A percentile compares a stretch with the other conserved stretches of the same genome.
Conservation (phyloP, 2,888 invertebrate genomes). For the Cataglyphis cursor region DNA sequence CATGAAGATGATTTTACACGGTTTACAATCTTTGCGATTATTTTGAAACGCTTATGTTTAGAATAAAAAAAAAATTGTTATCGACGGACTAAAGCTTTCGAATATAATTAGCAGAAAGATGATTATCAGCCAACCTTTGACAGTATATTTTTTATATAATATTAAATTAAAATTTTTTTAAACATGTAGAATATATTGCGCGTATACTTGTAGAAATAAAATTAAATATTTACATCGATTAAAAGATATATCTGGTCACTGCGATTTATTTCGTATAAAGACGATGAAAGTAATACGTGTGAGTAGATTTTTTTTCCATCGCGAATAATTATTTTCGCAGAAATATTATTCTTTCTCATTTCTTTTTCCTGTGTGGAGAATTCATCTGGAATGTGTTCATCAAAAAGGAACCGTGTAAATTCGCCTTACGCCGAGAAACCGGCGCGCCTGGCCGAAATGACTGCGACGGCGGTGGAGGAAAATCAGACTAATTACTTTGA, state of each 20-base stretch:
- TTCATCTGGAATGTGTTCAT: slow-evolving; percentile 29
- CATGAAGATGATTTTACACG: slow-evolving; percentile 29
- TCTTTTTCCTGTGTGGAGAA: background rate
- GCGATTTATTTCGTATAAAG: background rate
- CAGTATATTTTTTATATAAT: background rate
- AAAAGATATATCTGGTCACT: background rate
- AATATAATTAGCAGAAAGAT: background rate
- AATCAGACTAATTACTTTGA: slow-evolving; percentile 80
- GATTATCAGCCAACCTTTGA: background rate
- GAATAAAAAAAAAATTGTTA: slow-evolving; percentile 20
- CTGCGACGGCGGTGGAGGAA: slow-evolving; percentile 67
- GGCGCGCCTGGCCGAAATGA: slow-evolving; percentile 35
- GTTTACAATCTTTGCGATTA: slow-evolving; percentile 8
- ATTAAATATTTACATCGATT: slow-evolving; percentile 17
- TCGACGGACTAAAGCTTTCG: background rate
- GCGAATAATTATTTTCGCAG: slow-evolving; percentile 4
- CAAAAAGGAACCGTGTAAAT: slow-evolving; percentile 37
- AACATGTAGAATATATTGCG: background rate
- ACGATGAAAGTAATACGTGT: background rate
- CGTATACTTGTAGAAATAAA: background rate
- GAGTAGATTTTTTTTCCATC: background rate
- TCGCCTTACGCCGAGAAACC: slow-evolving; percentile 21
- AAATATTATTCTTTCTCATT: slow-evolving; percentile 13
- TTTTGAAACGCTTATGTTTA: background rate
- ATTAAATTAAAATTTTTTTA: background rate